Conservation (phyloP, 2,888 invertebrate genomes). For the Rhimphoctona megacephalus region DNA sequence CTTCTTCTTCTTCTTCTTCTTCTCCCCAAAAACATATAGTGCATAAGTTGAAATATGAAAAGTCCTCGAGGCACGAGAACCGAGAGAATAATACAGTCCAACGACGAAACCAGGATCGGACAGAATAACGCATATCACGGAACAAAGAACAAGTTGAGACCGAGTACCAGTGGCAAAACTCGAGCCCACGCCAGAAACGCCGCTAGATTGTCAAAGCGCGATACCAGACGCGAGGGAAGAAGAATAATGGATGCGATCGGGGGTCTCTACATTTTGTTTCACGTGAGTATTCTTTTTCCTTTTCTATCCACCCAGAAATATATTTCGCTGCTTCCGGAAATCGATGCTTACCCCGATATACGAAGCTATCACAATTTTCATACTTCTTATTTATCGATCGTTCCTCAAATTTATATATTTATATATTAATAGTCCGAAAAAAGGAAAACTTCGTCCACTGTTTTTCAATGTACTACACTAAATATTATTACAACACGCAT, state of each 20-base stretch:
- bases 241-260: conserved; percentile 79
- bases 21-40: neutral
- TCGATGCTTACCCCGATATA: neutral
- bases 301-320: neutral
- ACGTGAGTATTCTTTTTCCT: conserved; percentile 74
- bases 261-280: conserved; percentile 79
- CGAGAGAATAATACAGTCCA: conserved; percentile 65
- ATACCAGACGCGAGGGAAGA: conserved; percentile 72
- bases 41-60: conserved; percentile 73
- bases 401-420: neutral
- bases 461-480: neutral
- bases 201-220: conserved; percentile 51
- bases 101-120: conserved; percentile 66
- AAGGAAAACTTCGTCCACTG: neutral
- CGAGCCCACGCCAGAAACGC: conserved; percentile 31
- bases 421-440: neutral
- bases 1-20: neutral
- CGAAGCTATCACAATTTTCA: neutral
- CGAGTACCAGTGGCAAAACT: conserved; percentile 32
- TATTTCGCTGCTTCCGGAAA: neutral
- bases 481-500: neutral
- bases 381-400: no score
- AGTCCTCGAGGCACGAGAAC: conserved; percentile 72
- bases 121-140: conserved; percentile 68
- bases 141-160: conserved; percentile 61